Base-by-base conservation (phyloP, 2,888 invertebrate species). In the Heliconius erato region DNA sequence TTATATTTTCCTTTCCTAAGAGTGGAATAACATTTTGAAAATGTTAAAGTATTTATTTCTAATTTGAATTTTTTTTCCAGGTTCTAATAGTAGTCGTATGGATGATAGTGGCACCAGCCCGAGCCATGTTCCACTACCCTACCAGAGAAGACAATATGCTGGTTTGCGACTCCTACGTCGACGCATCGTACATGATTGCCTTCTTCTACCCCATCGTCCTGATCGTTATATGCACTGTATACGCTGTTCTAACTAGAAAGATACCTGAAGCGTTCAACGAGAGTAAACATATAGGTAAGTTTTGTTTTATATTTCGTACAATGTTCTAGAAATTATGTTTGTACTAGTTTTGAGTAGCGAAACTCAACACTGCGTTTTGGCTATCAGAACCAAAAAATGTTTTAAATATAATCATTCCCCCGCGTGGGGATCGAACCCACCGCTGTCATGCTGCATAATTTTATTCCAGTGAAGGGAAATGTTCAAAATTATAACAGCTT, bases 251-350 rank as follows among this genome's bases (percentile, higher is more conserved):
- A 74, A 99, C 99, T 0, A 97, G 99, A 86, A 99, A 99, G 96
- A 98, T 99, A 85, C 99, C 99, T 0, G 99, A 99, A 93, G 99
- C 99, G 68, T 99, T 99, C 94, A 99, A 99, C 94, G 99, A 99
- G 95, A 99, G 99, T 89, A 99, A 99, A 95, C 99, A 99, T 95
- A 99, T 99, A 88, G 99, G 99, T 97, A 88, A 96, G 97, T 92
- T 28, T 79, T 12, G 32, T 68, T 40, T 65, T 16, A 0, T 49
- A 49, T 49, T 49, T 6, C 49, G 16, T 16, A 16, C 49, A 19
- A 49, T 49, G 1, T 49, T 5, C 5, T 49, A 16, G 1, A 49
- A 16, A 49, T 49, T 4, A 16, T 16, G 49, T 16, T 16, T 49
- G 49, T 49, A 5, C 16, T 44, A 44, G 44, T 14, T 4, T 49